Base-by-base conservation (phyloP, 35 echinoderm and acorn worm species). In the Patiria miniata region DNA sequence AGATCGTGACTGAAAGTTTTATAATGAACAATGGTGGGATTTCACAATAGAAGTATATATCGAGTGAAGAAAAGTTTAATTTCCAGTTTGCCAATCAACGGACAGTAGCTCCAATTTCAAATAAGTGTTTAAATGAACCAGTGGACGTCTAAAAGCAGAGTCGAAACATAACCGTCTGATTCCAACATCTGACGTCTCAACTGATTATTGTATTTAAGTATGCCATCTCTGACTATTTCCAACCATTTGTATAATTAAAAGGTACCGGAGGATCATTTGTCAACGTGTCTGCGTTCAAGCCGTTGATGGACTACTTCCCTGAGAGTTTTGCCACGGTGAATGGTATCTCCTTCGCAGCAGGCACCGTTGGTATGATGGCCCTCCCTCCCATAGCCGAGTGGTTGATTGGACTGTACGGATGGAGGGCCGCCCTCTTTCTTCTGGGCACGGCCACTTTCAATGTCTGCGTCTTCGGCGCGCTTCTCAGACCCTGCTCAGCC, bases 351-450 rank as follows among this genome's bases (percentile, higher is more conserved):
- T 37, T 81, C 21, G 78, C 79, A 57, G 87, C 52, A 7, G 52
- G 53, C 47, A 39, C 87, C 7, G n/a, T 89, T 36, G 87, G 87
- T 29, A 89, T 89, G 87, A 89, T 89, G 21, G 17, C 65, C 18
- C 12, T 89, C 28, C 78, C 78, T 7, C 59, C 78, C 77, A 7
- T 89, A 21, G 50, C 77, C 19, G 87, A 89, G 28, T 52, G 59
- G 34, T 37, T 89, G 30, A 28, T 42, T 19, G 79, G 42, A 44
- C 1, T 36, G 50, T 89, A 39, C 44, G 78, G 78, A 59, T 89
- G 87, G 87, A 89, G 58, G 68, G 87, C 78, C 33, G 87, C 78
- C n/a, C 87, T 89, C 38, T 69, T 82, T 40, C 28, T 89, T 9
- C 37, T 89, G 10, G 87, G 52, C 39, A 78, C 78, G 53, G 59